Base-by-base conservation (phyloP, 2,797 vertebrate species). In the Micromesistius poutassou region DNA sequence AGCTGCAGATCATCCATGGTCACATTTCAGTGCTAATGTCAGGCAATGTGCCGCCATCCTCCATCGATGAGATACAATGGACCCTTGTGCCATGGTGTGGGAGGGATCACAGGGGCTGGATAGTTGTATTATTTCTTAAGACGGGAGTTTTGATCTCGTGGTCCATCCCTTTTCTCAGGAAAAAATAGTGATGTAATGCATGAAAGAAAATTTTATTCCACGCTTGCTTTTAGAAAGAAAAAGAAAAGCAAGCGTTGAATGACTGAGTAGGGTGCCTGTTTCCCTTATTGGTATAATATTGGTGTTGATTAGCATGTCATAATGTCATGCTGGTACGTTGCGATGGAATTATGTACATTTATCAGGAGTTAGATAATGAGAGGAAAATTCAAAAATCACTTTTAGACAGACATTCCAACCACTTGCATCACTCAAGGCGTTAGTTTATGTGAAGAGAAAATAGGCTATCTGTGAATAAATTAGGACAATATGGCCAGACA, bases 311-410 rank as follows among this genome's bases (percentile, higher is more conserved):
- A 71, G 13, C 7, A 30, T 31, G 66, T 71, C 12, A 30, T 62
- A 71, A 71, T 16, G 68, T 71, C 46, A 8, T 75, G 40, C 5
- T 79, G 4, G n/a, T 71, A 31, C 55, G 22, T 72, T 22, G 31
- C 77, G 19, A 28, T 78, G 66, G 36, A 75, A 16, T 73, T 22
- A 19, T 82, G 68, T 83, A 78, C 22, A 71, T 76, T 77, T 75
- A n/a, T 55, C 22, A 36, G 25, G 66, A n/a, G 75, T 22, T 55
- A 42, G 35, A 30, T 30, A 0, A 38, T 68, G 76, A 28, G 1
- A n/a, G 74, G 76, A 75, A 71, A 71, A 35, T 30, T 42, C 14
- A 70, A 50, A 28, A 77, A 76, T 14, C 35, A 13, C 9, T 76
- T 62, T 28, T 19, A 16, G 14, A 68, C 30, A 74, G n/a, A 33